Percentiles rank a stretch among this genome's conserved stretches.
These are phyloP conservation scores for Scaptomyza graminum DNA, from an alignment of 1,140 invertebrate species.

Conservation along the genomic window DNA sequence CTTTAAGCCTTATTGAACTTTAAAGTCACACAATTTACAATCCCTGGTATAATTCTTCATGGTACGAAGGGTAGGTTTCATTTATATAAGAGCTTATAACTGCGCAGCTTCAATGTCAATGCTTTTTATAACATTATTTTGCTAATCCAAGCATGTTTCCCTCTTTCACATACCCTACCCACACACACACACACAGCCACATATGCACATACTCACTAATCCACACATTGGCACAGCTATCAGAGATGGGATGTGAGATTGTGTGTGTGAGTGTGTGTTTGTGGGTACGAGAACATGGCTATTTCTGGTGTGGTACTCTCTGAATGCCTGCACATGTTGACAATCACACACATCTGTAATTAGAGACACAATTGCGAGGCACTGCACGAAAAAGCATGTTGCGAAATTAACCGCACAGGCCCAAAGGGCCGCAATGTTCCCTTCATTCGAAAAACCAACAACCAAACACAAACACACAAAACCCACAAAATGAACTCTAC, in stretches of 20 bases:
- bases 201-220: not conserved
- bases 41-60: conserved; percentile 17
- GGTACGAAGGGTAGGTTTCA: conserved; percentile 12
- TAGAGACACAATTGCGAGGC: conserved; percentile 57
- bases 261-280: not conserved
- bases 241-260: too few relatives aligned
- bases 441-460: not conserved
- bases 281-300: conserved; percentile 12
- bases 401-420: conserved; percentile 29
- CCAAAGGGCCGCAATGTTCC: conserved; percentile 14
- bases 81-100: conserved; percentile 33
- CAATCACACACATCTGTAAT: conserved; percentile 52
- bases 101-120: conserved; percentile 51
- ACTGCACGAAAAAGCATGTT: conserved; percentile 49
- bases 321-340: conserved; percentile 12
- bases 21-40: conserved; percentile 6
- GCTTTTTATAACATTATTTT: conserved; percentile 63
- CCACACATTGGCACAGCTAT: conserved; percentile 21
- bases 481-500: conserved; percentile 42
- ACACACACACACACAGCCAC: conserved; percentile 17
- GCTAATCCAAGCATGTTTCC: conserved; percentile 43
- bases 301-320: conserved; percentile 29
- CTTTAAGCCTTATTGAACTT: not conserved
- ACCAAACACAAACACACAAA: not conserved
- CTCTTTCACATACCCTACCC: not conserved